Evolutionary conservation across 2,888 invertebrate genomes (phyloP).

Genomic region (Himalopsyche anomala): DNA sequence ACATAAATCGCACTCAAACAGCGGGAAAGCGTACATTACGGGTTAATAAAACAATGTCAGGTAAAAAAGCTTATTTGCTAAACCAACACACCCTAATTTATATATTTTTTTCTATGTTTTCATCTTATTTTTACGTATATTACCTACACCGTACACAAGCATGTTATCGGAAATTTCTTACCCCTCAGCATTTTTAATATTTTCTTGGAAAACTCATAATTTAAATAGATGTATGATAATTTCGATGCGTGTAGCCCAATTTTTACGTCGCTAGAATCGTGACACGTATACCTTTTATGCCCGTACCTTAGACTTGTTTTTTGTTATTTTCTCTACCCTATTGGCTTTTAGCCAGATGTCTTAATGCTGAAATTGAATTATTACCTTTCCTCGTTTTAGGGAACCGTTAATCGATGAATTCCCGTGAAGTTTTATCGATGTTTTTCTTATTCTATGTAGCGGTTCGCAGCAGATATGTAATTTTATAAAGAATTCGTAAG

Average conservation of each 20-base stretch:
- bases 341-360: conserved; percentile 28
- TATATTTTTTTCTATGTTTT: too few relatives aligned
- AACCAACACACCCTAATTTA: too few relatives aligned
- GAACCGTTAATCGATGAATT: not conserved
- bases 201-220: not conserved
- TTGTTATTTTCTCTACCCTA: conserved; percentile 13
- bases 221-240: not conserved
- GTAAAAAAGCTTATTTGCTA: too few relatives aligned
- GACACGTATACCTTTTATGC: not conserved
- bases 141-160: too few relatives aligned
- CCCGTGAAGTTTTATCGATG: not conserved
- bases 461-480: not conserved
- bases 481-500: not conserved
- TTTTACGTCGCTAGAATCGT: not conserved
- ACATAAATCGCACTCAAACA: too few relatives aligned
- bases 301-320: not conserved
- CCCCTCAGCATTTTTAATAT: too few relatives aligned
- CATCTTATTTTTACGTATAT: too few relatives aligned
- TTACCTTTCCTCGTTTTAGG: conserved; percentile 19
- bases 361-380: conserved; percentile 24
- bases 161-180: too few relatives aligned
- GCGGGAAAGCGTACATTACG: too few relatives aligned
- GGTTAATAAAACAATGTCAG: too few relatives aligned
- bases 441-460: not conserved
- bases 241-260: not conserved